These are phyloP conservation scores for Epirrita christyi DNA, from an alignment of 2,888 invertebrate genomes.

Conservation along the genomic window DNA sequence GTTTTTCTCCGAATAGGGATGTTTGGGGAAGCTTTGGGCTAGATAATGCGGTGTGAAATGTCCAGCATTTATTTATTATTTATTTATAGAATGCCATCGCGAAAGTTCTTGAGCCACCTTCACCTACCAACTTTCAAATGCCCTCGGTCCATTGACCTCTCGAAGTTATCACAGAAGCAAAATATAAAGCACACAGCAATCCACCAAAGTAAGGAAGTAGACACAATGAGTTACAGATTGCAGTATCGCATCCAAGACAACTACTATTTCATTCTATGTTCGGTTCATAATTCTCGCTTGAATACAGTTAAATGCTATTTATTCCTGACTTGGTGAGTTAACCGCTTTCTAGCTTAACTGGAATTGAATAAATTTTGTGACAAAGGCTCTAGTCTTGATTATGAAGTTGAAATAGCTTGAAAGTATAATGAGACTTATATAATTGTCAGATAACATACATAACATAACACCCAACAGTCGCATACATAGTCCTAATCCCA, in stretches of 20 bases:
- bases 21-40: too few relatives aligned
- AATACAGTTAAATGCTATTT: constrained; percentile 35
- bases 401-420: neutral
- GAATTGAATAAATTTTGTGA: constrained; percentile 25
- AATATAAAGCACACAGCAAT: neutral
- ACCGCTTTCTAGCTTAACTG: constrained; percentile 24
- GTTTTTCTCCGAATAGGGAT: too few relatives aligned
- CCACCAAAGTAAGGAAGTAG: constrained; percentile 22
- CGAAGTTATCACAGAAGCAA: neutral
- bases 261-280: constrained; percentile 10
- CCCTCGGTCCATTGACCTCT: too few relatives aligned
- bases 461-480: too few relatives aligned
- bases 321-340: constrained; percentile 34
- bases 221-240: constrained; percentile 33
- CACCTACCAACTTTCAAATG: too few relatives aligned
- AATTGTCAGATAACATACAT: neutral
- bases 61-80: too few relatives aligned
- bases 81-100: too few relatives aligned
- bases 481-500: too few relatives aligned
- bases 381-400: constrained; percentile 23
- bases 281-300: constrained; percentile 29
- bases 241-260: constrained; percentile 18
- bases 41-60: too few relatives aligned
- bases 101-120: too few relatives aligned
- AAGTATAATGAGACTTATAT: neutral